Percentiles rank a stretch among this genome's conserved stretches.
Evolutionary conservation across 2,113 vertebrate genomes (phyloP).

Genomic region (Phyllostomus hastatus): DNA sequence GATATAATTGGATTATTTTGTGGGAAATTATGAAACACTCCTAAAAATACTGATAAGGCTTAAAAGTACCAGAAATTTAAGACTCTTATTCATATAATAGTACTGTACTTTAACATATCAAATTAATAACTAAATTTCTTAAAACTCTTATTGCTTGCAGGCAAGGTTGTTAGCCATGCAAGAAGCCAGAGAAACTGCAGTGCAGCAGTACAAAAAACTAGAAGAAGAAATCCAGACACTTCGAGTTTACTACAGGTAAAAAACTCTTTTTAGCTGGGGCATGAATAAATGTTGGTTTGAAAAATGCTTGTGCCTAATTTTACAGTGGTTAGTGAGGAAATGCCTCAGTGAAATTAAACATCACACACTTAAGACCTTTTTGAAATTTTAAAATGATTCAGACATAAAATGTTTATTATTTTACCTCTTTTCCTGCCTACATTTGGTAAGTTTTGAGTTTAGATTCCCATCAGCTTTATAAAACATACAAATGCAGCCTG

Average conservation of each 20-base stretch:
- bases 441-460: conserved; percentile 19
- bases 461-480: neutral
- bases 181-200: conserved; percentile 82
- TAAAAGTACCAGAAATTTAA: conserved; percentile 13
- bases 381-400: neutral
- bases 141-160: conserved; percentile 74
- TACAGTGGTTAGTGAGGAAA: conserved; percentile 65
- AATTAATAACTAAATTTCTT: conserved; percentile 37
- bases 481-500: neutral
- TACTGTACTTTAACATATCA: neutral
- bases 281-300: conserved; percentile 56
- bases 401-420: neutral
- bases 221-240: conserved; percentile 86
- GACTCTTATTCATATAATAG: neutral
- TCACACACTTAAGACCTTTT: conserved; percentile 12
- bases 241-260: conserved; percentile 87
- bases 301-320: conserved; percentile 57
- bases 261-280: conserved; percentile 57
- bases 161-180: conserved; percentile 80
- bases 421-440: neutral
- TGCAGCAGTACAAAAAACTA: conserved; percentile 82
- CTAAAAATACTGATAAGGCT: neutral
- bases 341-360: conserved; percentile 9
- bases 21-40: neutral
- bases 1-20: neutral